Conservation (phyloP, 2,888 invertebrate species). For the Apomyelois bistriatella region DNA sequence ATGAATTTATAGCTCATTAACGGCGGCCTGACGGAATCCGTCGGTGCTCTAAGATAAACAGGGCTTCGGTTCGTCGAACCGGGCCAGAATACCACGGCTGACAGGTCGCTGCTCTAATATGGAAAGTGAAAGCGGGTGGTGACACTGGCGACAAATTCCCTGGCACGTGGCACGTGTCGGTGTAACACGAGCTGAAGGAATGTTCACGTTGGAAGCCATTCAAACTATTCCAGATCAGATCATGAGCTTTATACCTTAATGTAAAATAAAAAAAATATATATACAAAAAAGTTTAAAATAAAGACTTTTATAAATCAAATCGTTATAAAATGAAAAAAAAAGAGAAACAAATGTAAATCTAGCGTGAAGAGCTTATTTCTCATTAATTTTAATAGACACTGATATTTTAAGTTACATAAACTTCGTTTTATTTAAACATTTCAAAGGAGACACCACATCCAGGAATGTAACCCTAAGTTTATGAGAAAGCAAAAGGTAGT, state of each 20-base stretch:
- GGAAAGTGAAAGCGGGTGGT: constrained; percentile 57
- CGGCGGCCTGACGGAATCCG: constrained; percentile 21
- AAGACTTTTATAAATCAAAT: too few relatives aligned
- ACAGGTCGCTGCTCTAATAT: constrained; percentile 41
- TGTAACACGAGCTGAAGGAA: constrained; percentile 48
- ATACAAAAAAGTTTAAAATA: too few relatives aligned
- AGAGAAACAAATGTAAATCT: too few relatives aligned
- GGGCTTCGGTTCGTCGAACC: constrained; percentile 52
- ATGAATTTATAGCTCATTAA: constrained; percentile 65
- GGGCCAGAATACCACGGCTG: constrained; percentile 38
- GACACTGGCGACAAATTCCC: constrained; percentile 46
- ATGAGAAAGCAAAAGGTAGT: not conserved
- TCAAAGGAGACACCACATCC: too few relatives aligned
- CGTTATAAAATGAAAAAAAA: too few relatives aligned
- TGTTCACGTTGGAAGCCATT: constrained; percentile 41
- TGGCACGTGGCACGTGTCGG: constrained; percentile 43
- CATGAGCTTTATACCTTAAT: not conserved
- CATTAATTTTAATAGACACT: too few relatives aligned
- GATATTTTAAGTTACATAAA: too few relatives aligned
- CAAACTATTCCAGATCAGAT: constrained; percentile 29
- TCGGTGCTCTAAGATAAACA: constrained; percentile 42
- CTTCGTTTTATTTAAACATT: too few relatives aligned
- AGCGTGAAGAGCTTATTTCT: too few relatives aligned
- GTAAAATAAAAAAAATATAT: too few relatives aligned
- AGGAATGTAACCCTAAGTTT: not conserved